phyloP scores from a whole-genome alignment of 2,888 invertebrate species.

The Pegoplata infirma region DNA sequence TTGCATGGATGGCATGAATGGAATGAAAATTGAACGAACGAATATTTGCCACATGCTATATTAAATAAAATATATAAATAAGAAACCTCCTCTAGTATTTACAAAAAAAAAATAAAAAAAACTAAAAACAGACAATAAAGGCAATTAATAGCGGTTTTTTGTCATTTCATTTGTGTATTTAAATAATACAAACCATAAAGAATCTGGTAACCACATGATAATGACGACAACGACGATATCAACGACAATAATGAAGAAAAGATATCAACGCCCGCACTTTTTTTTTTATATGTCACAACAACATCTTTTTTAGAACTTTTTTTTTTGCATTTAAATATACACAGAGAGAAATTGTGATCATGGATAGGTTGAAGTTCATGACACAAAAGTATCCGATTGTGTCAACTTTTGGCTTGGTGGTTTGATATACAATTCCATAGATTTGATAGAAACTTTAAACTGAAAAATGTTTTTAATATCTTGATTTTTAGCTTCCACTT shows the following conservation, averaged over 20 bases:
- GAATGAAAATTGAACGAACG: conserved; percentile 34
- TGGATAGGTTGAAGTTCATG: no score
- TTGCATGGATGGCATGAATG: conserved; percentile 47
- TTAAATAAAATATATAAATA: conserved; percentile 52
- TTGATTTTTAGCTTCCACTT: no score
- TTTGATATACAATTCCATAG: no score
- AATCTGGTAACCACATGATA: conserved; percentile 63
- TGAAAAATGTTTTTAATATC: no score
- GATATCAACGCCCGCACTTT: conserved; percentile 64
- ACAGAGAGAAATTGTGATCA: not conserved
- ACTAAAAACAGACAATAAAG: conserved; percentile 59
- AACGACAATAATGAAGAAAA: conserved; percentile 45
- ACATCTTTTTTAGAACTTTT: conserved; percentile 21
- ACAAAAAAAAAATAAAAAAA: conserved; percentile 25
- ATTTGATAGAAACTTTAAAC: no score
- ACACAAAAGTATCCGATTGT: no score
- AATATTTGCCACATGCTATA: conserved; percentile 62
- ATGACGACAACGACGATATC: conserved; percentile 6
- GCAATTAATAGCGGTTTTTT: conserved; percentile 59
- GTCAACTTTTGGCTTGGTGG: no score
- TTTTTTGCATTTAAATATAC: not conserved
- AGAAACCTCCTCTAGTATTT: conserved; percentile 59
- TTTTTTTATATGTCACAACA: conserved; percentile 56
- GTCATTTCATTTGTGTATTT: conserved; percentile 46
- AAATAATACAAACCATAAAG: conserved; percentile 61